These are phyloP conservation scores for Drepana falcataria DNA, from an alignment of 2,888 invertebrate genomes.

Conservation along the genomic window DNA sequence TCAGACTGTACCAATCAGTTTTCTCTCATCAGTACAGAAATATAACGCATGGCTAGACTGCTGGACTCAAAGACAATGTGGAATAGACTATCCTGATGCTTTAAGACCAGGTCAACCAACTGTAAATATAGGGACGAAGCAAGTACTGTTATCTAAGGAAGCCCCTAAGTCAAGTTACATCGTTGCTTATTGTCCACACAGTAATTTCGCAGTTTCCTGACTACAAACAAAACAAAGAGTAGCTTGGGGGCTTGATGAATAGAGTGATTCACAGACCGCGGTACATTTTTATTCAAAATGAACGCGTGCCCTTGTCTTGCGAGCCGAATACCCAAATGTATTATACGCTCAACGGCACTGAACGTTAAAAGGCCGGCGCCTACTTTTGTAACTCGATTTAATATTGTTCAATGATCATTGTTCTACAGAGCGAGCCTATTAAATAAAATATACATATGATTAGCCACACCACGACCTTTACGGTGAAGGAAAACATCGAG, in stretches of 20 bases:
- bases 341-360: slow-evolving; percentile 27
- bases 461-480: too few species aligned
- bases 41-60: too few species aligned
- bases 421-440: too few species aligned
- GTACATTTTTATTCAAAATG: slow-evolving; percentile 32
- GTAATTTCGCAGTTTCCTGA: background rate
- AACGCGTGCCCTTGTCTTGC: slow-evolving; percentile 24
- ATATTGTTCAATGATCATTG: background rate
- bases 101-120: too few species aligned
- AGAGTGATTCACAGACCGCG: slow-evolving; percentile 19
- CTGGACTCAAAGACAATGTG: too few species aligned
- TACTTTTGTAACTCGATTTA: slow-evolving; percentile 17
- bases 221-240: slow-evolving; percentile 16
- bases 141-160: too few species aligned
- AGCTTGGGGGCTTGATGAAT: slow-evolving; percentile 23
- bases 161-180: background rate
- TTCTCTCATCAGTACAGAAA: too few species aligned
- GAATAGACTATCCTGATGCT: too few species aligned
- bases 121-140: too few species aligned
- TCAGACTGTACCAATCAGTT: too few species aligned
- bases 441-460: too few species aligned
- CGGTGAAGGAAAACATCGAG: too few species aligned
- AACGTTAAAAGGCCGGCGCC: slow-evolving; percentile 26
- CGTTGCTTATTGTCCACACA: background rate
- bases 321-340: slow-evolving; percentile 28